Evolutionary conservation across 2,888 invertebrate species (phyloP), one percentile per base, ranked within the genome.

Genomic region (Endotricha flammealis): DNA sequence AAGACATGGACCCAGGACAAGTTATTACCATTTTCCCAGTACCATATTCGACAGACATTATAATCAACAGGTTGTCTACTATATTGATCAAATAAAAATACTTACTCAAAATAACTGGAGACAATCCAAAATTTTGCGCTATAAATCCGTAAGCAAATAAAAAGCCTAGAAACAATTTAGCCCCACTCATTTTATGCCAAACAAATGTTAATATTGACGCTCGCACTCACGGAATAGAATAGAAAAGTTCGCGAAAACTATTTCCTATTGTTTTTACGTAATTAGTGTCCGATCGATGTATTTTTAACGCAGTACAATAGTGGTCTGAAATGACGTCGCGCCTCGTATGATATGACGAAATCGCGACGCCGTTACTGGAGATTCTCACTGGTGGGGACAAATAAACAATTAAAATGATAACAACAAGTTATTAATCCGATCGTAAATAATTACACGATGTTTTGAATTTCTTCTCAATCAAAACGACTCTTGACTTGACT

Each of bases 91-190:
- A n/a, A 10, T 11, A 6, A 36, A 30, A 43, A 44, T 63, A 85
- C 85, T 82, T 45, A 86, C 85, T 82, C 41, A 86, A 68, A 46
- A 86, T 75, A 47, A 86, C 77, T 28, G 85, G 85, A 27, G 85
- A 86, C 24, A 85, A 57, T 48, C 83, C 82, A 36, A 70, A 58
- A 44, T 75, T 66, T 44, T 67, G 67, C 30, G 74, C 60, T 39
- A 82, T 48, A 39, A 79, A 56, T 50, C 70, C 63, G 50, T 60
- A 73, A 49, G 64, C 55, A 50, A 72, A 62, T 47, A 77, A 36
- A 47, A 68, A 46, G 22, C 62, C 46, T 47, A 71, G 64, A 56
- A 46, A 55, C 44, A 60, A 43, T 60, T 69, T 72, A 42, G 48
- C 34, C 57, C 57, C 46, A 39, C 54, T 55, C 78, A 78, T 79